Evolutionary conservation across 2,113 vertebrate genomes (phyloP), one percentile per base, ranked within the genome.

Genomic region (Sinosuthora webbiana): DNA sequence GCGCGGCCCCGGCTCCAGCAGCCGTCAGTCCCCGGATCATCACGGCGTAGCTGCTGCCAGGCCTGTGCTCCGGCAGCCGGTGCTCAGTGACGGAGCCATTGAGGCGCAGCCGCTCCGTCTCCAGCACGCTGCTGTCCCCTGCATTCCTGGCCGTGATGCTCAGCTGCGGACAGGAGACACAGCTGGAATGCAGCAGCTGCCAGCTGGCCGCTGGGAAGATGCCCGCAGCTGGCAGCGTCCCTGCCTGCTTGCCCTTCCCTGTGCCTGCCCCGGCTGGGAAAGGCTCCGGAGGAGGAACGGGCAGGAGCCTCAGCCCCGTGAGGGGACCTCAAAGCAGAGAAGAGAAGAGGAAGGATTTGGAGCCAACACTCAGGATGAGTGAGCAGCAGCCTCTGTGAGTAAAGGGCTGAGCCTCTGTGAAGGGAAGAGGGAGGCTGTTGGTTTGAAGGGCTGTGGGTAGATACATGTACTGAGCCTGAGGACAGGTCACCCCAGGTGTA

Each of bases 391-490:
- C 30, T 42, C 64, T 16, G 19, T 3, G 41, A 71, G 60, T 25
- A 15, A 17, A 45, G 70, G 50, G 39, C 10, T 20, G 33, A 42
- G 37, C 2, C 15, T 15, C 49, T 31, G 53, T 6, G 59, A 59
- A 37, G 41, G 15, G 44, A 15, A 47, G 23, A 15, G 27, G 7
- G 41, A 18, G 9, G 49, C 23, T 47, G 41, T 6, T 39, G 1
- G 1, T 70, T 45, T 39, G 23, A 28, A 55, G 30, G 12, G 11
- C 6, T 12, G 12, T 9, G 2, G 11, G 5, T 5, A 3, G 15
- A 8, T 2, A 14, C 0, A 1, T 8, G 27, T 11, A 1, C 6
- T 4, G 21, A 60, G 27, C 24, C 50, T 0, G 0, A 39, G 20
- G 31, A 28, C 24, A 14, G 35, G 15, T n/a, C 18, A 27, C 9